phyloP scores from a whole-genome alignment of 2,113 vertebrate genomes.

The Heptranchias perlo region DNA sequence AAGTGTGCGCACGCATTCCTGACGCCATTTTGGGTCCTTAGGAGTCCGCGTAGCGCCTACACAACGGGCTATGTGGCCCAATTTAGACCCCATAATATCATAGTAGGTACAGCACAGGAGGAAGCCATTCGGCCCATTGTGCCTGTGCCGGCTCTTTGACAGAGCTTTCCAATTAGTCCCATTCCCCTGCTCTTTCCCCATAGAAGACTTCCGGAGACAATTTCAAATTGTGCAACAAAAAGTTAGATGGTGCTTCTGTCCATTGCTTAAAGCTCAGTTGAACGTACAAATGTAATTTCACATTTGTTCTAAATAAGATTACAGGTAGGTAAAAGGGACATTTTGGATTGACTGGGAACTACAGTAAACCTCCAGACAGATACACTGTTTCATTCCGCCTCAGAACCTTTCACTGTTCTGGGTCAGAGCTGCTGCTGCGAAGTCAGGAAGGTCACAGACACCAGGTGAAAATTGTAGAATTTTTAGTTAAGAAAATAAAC shows the following conservation, averaged over 20 bases:
- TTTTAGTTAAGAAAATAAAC: constrained; percentile 19
- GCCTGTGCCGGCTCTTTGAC: too few species aligned
- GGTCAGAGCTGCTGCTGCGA: constrained; percentile 2
- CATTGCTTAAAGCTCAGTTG: neutral
- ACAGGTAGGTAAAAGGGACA: neutral
- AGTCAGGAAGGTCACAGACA: constrained; percentile 4
- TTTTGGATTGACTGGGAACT: neutral
- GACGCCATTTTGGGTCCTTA: too few species aligned
- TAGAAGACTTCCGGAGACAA: neutral
- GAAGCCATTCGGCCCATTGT: too few species aligned
- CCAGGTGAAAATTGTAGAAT: neutral
- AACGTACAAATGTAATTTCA: neutral
- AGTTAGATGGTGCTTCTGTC: neutral
- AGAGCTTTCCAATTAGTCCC: too few species aligned
- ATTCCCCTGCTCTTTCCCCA: too few species aligned
- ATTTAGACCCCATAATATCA: too few species aligned
- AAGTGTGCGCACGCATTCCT: too few species aligned
- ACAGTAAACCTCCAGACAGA: neutral
- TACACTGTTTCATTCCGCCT: neutral
- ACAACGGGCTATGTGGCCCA: too few species aligned
- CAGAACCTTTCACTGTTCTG: constrained; percentile 13
- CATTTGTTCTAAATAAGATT: neutral
- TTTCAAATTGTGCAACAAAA: neutral
- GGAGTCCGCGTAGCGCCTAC: too few species aligned
- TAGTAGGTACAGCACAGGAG: too few species aligned